A percentile compares a stretch with the other conserved stretches of the same genome.
phyloP scores from a whole-genome alignment of 2,888 invertebrate genomes.

The Xanthorhoe spadicearia region DNA sequence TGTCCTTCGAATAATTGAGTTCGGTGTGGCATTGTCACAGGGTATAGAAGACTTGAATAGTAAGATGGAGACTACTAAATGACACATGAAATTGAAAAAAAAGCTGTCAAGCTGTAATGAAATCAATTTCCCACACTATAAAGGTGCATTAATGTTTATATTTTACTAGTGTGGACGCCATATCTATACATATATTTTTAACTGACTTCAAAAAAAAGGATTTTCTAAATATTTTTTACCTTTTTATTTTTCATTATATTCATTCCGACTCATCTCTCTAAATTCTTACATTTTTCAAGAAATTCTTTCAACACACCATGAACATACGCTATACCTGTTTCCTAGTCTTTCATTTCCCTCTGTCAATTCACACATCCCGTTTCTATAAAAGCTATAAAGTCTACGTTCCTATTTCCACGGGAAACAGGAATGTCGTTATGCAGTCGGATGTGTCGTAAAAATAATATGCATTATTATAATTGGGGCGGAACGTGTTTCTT shows the following conservation, averaged over 20 bases:
- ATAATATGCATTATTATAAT: slow-evolving; percentile 79
- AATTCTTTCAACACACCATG: not conserved
- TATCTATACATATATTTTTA: too few relatives aligned
- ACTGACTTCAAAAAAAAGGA: too few relatives aligned
- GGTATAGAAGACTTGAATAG: not conserved
- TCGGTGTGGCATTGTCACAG: slow-evolving; percentile 17
- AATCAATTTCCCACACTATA: too few relatives aligned
- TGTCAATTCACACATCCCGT: slow-evolving; percentile 26
- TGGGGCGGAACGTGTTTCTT: slow-evolving; percentile 53
- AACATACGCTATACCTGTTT: not conserved
- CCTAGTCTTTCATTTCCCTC: not conserved
- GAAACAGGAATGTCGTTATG: slow-evolving; percentile 59
- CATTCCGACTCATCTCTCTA: too few relatives aligned
- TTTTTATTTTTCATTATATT: too few relatives aligned
- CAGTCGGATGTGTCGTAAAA: slow-evolving; percentile 67
- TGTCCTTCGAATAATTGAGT: slow-evolving; percentile 29
- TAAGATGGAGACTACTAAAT: not conserved
- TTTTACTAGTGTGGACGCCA: too few relatives aligned
- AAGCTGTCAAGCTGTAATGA: too few relatives aligned
- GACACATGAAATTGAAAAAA: too few relatives aligned
- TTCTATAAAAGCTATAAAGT: slow-evolving; percentile 20
- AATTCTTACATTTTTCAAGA: too few relatives aligned
- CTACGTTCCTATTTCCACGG: slow-evolving; percentile 56
- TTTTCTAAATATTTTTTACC: too few relatives aligned
- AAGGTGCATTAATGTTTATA: too few relatives aligned